A percentile compares a stretch with the other conserved stretches of the same genome.
Conservation (phyloP, 2,888 invertebrate species). For the Onchidella celtica region DNA sequence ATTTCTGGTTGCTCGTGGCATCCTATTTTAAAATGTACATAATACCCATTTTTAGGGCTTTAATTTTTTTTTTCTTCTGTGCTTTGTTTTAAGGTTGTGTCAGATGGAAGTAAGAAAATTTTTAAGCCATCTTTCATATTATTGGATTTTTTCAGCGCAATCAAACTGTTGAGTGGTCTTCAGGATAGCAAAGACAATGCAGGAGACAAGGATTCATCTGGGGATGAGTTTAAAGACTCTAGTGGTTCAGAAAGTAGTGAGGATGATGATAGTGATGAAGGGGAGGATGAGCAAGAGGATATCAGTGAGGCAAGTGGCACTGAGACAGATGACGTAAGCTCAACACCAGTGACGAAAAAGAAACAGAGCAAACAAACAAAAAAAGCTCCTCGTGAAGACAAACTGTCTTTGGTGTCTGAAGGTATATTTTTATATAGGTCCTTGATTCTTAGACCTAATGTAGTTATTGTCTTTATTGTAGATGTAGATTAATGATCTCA, state of each 20-base stretch:
- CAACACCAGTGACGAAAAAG: neutral
- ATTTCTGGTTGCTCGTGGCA: too few relatives aligned
- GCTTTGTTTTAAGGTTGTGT: too few relatives aligned
- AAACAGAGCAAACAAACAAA: neutral
- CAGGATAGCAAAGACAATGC: neutral
- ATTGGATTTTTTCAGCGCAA: slow-evolving; percentile 11
- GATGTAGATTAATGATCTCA: too few relatives aligned
- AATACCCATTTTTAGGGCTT: too few relatives aligned
- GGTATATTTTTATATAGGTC: neutral
- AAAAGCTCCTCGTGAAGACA: neutral
- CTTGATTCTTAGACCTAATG: too few relatives aligned
- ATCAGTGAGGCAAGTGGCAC: too few relatives aligned
- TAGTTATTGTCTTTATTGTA: too few relatives aligned
- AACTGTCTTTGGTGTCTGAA: neutral
- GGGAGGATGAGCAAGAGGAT: slow-evolving; percentile 16
- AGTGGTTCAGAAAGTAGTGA: slow-evolving; percentile 1
- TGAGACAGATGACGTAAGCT: too few relatives aligned
- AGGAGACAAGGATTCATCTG: neutral
- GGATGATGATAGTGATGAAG: slow-evolving; percentile 35
- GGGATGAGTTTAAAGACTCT: neutral
- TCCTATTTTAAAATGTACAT: too few relatives aligned
- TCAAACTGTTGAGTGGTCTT: slow-evolving; percentile 23
- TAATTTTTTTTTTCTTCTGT: too few relatives aligned
- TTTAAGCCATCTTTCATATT: too few relatives aligned
- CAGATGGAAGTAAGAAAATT: too few relatives aligned